Evolutionary conservation across 2,888 invertebrate genomes (phyloP).

Genomic region (Sphaerophoria rueppellii): DNA sequence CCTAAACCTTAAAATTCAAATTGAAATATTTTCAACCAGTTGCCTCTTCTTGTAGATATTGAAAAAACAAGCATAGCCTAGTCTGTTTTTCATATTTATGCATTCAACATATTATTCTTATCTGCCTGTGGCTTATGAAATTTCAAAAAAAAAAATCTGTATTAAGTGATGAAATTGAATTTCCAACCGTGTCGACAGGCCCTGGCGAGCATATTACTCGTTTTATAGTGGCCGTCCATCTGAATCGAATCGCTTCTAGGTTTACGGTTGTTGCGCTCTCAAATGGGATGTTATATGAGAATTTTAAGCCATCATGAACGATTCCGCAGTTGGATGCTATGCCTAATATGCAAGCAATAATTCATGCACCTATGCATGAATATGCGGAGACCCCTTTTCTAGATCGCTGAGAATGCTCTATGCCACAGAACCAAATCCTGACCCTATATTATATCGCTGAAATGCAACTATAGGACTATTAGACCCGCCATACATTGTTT

Average conservation of each 20-base stretch:
- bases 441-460: background rate
- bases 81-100: constrained; percentile 6
- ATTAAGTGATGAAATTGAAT: constrained; percentile 63
- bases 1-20: background rate
- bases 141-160: constrained; percentile 36
- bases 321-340: constrained; percentile 5
- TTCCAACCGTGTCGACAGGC: constrained; percentile 18
- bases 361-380: constrained; percentile 30
- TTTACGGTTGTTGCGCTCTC: background rate
- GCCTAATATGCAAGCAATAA: constrained; percentile 51
- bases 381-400: background rate
- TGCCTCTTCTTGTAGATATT: background rate
- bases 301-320: constrained; percentile 23
- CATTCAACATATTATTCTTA: background rate
- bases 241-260: constrained; percentile 11
- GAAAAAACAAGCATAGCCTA: background rate
- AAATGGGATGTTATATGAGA: constrained; percentile 22
- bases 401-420: constrained; percentile 29
- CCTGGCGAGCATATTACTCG: background rate
- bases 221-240: constrained; percentile 16
- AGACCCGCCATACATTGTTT: constrained; percentile 41
- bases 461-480: background rate
- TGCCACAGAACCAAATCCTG: constrained; percentile 2
- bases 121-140: constrained; percentile 31
- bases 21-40: background rate